Evolutionary conservation across 2,113 vertebrate genomes (phyloP).

Genomic region (Notarius lentiginosus): DNA sequence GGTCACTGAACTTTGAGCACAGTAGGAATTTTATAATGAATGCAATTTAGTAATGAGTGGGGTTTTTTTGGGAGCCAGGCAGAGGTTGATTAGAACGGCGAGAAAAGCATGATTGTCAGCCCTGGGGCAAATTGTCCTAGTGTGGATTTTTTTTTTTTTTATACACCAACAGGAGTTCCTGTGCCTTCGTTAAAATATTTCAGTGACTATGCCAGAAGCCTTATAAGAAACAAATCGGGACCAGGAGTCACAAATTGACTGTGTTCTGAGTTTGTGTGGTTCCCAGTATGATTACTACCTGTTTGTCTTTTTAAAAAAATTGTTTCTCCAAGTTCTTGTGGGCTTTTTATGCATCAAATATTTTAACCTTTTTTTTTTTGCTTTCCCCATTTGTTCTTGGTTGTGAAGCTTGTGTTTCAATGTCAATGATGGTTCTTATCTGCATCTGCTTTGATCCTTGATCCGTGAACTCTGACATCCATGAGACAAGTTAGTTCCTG

Average conservation of each 20-base stretch:
- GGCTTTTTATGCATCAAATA: neutral
- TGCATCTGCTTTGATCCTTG: neutral
- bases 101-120: slow-evolving; percentile 40
- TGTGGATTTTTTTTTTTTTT: slow-evolving; percentile 47
- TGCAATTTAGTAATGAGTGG: slow-evolving; percentile 65
- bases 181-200: slow-evolving; percentile 39
- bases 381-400: neutral
- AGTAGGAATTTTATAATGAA: slow-evolving; percentile 65
- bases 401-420: neutral
- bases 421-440: neutral
- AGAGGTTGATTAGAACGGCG: slow-evolving; percentile 48
- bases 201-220: slow-evolving; percentile 17
- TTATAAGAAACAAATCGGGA: slow-evolving; percentile 26
- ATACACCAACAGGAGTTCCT: slow-evolving; percentile 36
- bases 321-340: neutral
- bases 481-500: neutral
- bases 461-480: neutral
- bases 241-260: neutral
- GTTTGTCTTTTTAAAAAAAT: neutral
- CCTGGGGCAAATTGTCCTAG: slow-evolving; percentile 41
- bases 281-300: neutral
- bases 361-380: neutral
- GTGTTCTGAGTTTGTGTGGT: neutral
- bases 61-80: slow-evolving; percentile 6
- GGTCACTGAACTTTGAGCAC: slow-evolving; percentile 56